These are phyloP conservation scores for Gastrophryne carolinensis DNA, from an alignment of 2,797 vertebrate species.

Conservation along the genomic window DNA sequence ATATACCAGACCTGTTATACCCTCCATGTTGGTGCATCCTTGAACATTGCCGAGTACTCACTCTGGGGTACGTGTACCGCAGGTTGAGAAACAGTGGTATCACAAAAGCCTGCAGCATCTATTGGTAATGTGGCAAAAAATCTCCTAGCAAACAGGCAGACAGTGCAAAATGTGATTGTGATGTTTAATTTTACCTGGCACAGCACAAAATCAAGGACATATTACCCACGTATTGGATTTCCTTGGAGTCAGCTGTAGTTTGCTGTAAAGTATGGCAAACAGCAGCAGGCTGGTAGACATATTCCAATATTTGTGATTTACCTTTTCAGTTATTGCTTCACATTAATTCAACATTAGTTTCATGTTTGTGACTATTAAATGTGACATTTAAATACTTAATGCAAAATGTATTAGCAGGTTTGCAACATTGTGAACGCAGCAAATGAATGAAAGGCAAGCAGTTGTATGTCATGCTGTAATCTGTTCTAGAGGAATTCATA, in stretches of 20 bases:
- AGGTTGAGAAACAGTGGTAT: too few relatives aligned
- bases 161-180: constrained; percentile 3
- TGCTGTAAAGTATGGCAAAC: constrained; percentile 5
- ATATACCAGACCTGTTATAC: too few relatives aligned
- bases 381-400: constrained; percentile 50
- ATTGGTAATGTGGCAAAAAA: neutral
- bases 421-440: constrained; percentile 20
- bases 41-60: too few relatives aligned
- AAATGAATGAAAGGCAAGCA: constrained; percentile 34
- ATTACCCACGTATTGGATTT: constrained; percentile 14
- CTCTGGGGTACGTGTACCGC: too few relatives aligned
- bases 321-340: constrained; percentile 53
- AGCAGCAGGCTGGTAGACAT: neutral
- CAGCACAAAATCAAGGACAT: constrained; percentile 30
- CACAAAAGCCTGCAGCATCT: too few relatives aligned
- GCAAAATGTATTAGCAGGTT: constrained; percentile 51
- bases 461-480: constrained; percentile 35
- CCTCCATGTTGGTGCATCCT: too few relatives aligned
- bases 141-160: neutral
- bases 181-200: constrained; percentile 2
- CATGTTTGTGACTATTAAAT: constrained; percentile 55
- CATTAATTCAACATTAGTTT: constrained; percentile 48
- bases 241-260: constrained; percentile 27
- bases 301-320: constrained; percentile 48
- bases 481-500: constrained; percentile 35